Conservation (phyloP, 92 coral and sea anemone genomes). For the Heliopora coerulea region DNA sequence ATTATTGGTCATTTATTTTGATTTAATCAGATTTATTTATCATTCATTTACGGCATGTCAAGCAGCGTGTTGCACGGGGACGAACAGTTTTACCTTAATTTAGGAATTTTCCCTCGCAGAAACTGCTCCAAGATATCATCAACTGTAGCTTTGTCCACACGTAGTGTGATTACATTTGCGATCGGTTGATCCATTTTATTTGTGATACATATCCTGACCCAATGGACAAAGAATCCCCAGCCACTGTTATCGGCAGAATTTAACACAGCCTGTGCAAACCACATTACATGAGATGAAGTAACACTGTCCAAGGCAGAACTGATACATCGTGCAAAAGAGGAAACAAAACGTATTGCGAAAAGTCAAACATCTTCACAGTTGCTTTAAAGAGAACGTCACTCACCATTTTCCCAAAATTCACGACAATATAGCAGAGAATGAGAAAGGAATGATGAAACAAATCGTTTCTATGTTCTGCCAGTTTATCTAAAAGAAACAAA, state of each 20-base stretch:
- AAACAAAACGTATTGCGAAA: too few species aligned
- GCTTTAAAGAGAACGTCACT: too few species aligned
- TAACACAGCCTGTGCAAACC: conserved; percentile 45
- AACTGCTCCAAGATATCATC: conserved; percentile 78
- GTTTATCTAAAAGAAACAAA: conserved; percentile 53
- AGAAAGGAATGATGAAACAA: conserved; percentile 77
- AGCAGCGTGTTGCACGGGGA: too few species aligned
- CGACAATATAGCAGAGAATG: conserved; percentile 69
- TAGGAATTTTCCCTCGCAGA: conserved; percentile 67
- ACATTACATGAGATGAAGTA: not conserved
- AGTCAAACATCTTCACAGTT: too few species aligned
- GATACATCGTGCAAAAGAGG: too few species aligned
- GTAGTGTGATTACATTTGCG: conserved; percentile 74
- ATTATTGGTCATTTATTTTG: too few species aligned
- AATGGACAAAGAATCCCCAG: conserved; percentile 61
- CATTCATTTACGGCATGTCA: too few species aligned
- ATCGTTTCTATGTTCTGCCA: conserved; percentile 67
- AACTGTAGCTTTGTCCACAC: conserved; percentile 70
- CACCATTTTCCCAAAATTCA: conserved; percentile 81
- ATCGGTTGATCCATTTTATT: conserved; percentile 66
- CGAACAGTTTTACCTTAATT: conserved; percentile 63
- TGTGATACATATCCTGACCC: conserved; percentile 84
- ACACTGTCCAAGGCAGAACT: too few species aligned
- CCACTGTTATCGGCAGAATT: conserved; percentile 45
- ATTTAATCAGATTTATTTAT: too few species aligned